Percentiles rank a stretch among this genome's conserved stretches.
phyloP scores from a whole-genome alignment of 2,797 vertebrate species.

The Alectoris magna region DNA sequence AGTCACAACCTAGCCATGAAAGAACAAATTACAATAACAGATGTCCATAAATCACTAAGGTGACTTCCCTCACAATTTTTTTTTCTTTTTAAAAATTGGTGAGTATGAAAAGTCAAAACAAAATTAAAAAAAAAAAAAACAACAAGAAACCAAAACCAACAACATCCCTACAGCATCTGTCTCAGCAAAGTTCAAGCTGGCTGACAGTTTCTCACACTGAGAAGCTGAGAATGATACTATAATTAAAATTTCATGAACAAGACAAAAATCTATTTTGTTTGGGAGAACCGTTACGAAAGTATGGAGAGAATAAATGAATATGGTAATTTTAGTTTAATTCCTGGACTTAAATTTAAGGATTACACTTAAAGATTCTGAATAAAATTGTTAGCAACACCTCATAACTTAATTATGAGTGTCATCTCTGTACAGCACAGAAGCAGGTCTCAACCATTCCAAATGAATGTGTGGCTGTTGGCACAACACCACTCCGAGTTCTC shows the following conservation, averaged over 20 bases:
- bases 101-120: conserved; percentile 63
- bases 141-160: neutral
- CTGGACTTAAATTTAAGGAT: conserved; percentile 17
- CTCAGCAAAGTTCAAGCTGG: conserved; percentile 69
- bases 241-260: conserved; percentile 70
- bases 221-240: conserved; percentile 62
- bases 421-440: conserved; percentile 13
- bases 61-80: conserved; percentile 61
- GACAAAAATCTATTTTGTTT: conserved; percentile 64
- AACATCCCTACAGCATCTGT: conserved; percentile 61
- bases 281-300: conserved; percentile 37
- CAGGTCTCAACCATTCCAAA: conserved; percentile 12
- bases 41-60: conserved; percentile 67
- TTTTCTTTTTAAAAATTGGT: conserved; percentile 43
- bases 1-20: conserved; percentile 58
- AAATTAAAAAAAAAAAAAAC: neutral
- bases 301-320: conserved; percentile 25
- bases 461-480: neutral
- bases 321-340: conserved; percentile 30
- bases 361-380: conserved; percentile 32
- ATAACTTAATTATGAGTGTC: conserved; percentile 34
- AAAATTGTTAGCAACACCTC: conserved; percentile 52
- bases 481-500: neutral
- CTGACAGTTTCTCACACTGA: conserved; percentile 63
- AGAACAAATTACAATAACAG: conserved; percentile 68